These are phyloP conservation scores for Buathra laborator DNA, from an alignment of 2,888 invertebrate species.

Conservation along the genomic window DNA sequence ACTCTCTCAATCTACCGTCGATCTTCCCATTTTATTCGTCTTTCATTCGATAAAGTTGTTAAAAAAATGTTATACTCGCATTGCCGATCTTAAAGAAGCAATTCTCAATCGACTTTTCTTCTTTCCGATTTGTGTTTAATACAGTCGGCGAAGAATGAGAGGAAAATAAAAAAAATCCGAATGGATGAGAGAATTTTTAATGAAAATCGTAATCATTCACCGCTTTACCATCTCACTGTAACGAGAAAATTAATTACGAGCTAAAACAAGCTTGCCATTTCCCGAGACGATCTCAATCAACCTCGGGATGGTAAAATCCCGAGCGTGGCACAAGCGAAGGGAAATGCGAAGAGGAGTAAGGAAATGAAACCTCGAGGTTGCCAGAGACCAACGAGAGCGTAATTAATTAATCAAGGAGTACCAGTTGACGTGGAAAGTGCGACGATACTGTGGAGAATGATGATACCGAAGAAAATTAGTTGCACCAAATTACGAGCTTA, in stretches of 20 bases:
- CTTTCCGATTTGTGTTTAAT: background rate
- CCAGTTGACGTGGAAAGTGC: conserved; percentile 10
- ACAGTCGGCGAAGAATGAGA: background rate
- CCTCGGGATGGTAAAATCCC: conserved; percentile 9
- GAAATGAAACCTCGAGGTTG: conserved; percentile 29
- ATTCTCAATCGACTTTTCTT: background rate
- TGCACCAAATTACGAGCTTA: background rate
- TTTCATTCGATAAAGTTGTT: background rate
- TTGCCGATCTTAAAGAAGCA: background rate
- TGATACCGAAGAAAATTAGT: conserved; percentile 9
- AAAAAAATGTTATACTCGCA: background rate
- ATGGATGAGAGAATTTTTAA: background rate
- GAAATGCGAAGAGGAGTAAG: conserved; percentile 15
- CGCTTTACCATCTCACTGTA: background rate
- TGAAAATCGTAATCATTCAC: conserved; percentile 1
- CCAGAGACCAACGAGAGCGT: conserved; percentile 25
- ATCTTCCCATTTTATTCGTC: background rate
- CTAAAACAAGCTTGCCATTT: conserved; percentile 27
- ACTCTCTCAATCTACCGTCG: background rate
- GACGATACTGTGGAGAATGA: background rate
- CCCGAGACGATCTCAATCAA: conserved; percentile 46
- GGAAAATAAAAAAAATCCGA: background rate
- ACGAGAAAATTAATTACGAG: conserved; percentile 46
- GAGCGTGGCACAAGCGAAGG: background rate
- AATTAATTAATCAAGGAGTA: conserved; percentile 49